Evolutionary conservation across 2,113 vertebrate genomes (phyloP).

Genomic region (Delphinus delphis): DNA sequence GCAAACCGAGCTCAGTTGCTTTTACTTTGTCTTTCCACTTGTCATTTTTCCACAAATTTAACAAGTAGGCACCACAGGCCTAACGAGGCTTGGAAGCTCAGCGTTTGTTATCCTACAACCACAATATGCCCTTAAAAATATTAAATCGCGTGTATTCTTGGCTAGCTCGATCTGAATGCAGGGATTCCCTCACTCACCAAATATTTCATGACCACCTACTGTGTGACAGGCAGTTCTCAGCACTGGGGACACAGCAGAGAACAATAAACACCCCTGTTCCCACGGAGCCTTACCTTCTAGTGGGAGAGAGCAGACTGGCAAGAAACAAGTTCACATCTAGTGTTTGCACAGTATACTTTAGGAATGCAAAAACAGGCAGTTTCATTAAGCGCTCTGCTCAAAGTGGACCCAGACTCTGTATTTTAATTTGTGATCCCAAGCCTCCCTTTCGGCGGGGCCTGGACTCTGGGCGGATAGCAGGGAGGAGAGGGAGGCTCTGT

Average conservation of each 20-base stretch:
- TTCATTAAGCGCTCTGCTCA: constrained; percentile 60
- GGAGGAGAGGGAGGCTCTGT: background rate
- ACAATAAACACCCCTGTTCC: background rate
- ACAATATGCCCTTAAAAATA: background rate
- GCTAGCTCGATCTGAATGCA: background rate
- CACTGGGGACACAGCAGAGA: background rate
- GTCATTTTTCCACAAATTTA: constrained; percentile 21
- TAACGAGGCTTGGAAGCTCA: background rate
- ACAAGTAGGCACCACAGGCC: background rate
- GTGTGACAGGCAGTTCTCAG: background rate
- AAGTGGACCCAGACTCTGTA: background rate
- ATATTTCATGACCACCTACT: background rate
- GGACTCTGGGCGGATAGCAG: background rate
- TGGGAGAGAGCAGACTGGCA: background rate
- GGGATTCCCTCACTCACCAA: background rate
- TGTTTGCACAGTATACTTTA: background rate
- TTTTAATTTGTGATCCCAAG: constrained; percentile 51
- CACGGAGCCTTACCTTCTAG: background rate
- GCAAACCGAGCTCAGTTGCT: background rate
- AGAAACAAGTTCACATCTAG: background rate
- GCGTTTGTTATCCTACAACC: background rate
- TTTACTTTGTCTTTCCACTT: background rate
- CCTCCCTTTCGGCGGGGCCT: background rate
- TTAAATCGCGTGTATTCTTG: constrained; percentile 37
- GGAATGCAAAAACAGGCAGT: background rate